These are phyloP conservation scores for Pelodytes ibericus DNA, from an alignment of 2,797 vertebrate genomes.

Conservation along the genomic window DNA sequence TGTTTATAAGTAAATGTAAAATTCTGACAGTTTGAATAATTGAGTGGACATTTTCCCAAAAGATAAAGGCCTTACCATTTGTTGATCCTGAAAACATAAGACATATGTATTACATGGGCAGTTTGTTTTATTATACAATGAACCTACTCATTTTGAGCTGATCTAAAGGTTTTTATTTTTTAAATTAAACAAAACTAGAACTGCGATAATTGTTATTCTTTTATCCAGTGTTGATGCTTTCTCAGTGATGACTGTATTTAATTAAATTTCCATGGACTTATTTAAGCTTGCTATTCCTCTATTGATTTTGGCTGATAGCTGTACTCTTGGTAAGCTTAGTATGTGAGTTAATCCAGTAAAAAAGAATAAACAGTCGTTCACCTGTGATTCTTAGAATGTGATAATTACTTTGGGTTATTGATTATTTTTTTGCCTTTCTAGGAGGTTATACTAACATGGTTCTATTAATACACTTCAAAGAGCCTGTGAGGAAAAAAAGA, in stretches of 20 bases:
- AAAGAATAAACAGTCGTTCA: slow-evolving; percentile 17
- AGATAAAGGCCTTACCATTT: no score
- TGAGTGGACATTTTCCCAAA: no score
- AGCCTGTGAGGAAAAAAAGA: neutral
- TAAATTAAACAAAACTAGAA: no score
- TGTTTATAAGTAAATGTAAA: no score
- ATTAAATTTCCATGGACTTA: slow-evolving; percentile 41
- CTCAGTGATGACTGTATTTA: slow-evolving; percentile 22
- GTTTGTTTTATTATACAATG: no score
- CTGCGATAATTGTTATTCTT: neutral
- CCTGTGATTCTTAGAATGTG: slow-evolving; percentile 26
- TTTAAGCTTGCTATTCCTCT: slow-evolving; percentile 27
- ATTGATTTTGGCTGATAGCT: slow-evolving; percentile 49
- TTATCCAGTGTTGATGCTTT: neutral
- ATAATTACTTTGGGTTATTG: slow-evolving; percentile 29
- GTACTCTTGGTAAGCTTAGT: slow-evolving; percentile 27
- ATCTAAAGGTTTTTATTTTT: no score
- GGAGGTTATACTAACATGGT: slow-evolving; percentile 36
- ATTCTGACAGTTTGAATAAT: no score
- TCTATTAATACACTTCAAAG: slow-evolving; percentile 7
- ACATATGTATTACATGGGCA: no score
- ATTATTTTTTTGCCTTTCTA: slow-evolving; percentile 21
- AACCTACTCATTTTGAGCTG: no score
- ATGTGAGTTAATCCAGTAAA: slow-evolving; percentile 34
- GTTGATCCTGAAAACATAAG: no score